Evolutionary conservation across 2,113 vertebrate genomes (phyloP), one percentile per base, ranked within the genome.

Genomic region (Piprites chloris): DNA sequence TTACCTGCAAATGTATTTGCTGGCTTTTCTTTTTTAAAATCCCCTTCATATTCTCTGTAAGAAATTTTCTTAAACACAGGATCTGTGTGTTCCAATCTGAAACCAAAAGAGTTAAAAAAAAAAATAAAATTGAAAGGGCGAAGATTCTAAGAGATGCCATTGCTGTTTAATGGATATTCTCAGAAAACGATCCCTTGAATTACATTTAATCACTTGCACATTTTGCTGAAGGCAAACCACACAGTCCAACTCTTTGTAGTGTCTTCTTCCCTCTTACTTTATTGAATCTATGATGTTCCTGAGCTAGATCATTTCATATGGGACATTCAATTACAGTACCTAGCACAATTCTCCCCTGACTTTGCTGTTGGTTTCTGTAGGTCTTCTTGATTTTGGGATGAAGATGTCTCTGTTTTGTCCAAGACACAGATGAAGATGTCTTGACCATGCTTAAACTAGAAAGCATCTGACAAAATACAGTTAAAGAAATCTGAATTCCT

Each of bases 11-110:
- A 98, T 19, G 77, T 81, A 78, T 98, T 85, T 80, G 92, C 97
- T 95, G 97, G 93, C 82, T 99, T 99, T 89, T 98, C 97, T 96
- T 96, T 98, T 91, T 92, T 95, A 98, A 99, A 99, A 96, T 96
- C 97, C 96, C 96, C 93, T 86, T 99, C 99, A 97, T 99, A 99
- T 53, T 99, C 99, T 91, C 98, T 98, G 97, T 98, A 99, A 58
- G 99, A 98, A 89, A 98, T 98, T 98, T 99, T 99, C 98, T 98
- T 98, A 97, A 99, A 99, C 46, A 97, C 95, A 76, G 96, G 91
- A 85, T 90, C 95, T 67, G 62, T 90, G 71, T 97, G 96, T 76
- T 81, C 84, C 56, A 90, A 94, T 77, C 95, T 96, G 86, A 82
- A 97, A 98, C 3, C 88, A 86, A 72, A 71, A 96, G 67, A 50